Base-by-base conservation (phyloP, 2,888 invertebrate genomes). In the Eutolmus rufibarbis region DNA sequence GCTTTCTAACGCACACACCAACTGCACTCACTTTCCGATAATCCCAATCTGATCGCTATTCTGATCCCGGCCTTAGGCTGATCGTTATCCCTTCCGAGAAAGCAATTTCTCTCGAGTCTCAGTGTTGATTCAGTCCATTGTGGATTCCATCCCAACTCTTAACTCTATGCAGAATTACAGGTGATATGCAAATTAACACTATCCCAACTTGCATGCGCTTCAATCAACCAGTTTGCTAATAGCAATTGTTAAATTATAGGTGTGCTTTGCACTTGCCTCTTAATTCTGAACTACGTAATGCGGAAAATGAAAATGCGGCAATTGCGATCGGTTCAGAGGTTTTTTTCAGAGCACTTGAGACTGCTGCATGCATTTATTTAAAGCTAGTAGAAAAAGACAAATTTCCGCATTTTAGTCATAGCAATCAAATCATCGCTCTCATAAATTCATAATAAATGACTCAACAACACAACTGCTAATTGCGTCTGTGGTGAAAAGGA, bases 201-300 rank as follows among this genome's bases (percentile, higher is more conserved):
- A 46, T 46, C 12, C 14, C 14, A 16, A 46, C 43, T 23, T 79
- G 23, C 14, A 43, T 57, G 23, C 57, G 23, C 28, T 51, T 51
- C 51, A 43, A 51, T 19, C 16, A 23, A 79, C 79, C 46, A 79
- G 79, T 79, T 79, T 79, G 79, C 79, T 79, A 79, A 79, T 51
- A 40, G 12, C 1, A 51, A n/a, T 51, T 46, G 16, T 79, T 34
- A 79, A 79, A 79, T 79, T 51, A 79, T 23, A 79, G 79, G 79
- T 79, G 79, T 16, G 78, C 43, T 46, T 46, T 46, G 16, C 43
- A 78, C 78, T 12, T 23, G 19, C 1, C 23, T 46, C 14, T 51
- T 51, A 79, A 79, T 79, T 79, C 9, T 12, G 12, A 2, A 51
- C 51, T 66, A 28, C 28, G 12, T 28, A 23, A 66, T 12, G 66